phyloP scores from a whole-genome alignment of 2,888 invertebrate species.

The Chrysolina americana region DNA sequence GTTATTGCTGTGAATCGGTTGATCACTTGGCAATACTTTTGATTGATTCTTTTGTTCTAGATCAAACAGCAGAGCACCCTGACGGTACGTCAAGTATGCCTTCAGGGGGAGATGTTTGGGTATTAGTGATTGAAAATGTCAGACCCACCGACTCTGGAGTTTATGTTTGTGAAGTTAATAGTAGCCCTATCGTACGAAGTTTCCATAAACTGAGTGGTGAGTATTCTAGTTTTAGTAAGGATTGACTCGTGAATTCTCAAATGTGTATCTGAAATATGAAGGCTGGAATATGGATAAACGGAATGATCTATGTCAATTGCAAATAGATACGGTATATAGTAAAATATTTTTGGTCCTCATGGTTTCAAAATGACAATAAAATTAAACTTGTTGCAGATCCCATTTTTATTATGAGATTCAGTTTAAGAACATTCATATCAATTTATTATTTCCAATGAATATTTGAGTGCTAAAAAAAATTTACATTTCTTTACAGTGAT shows the following conservation, averaged over 20 bases:
- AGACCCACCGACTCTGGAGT: constrained; percentile 82
- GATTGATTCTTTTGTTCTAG: constrained; percentile 22
- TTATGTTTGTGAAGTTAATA: constrained; percentile 88
- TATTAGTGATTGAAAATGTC: constrained; percentile 82
- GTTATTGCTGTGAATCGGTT: too few species aligned
- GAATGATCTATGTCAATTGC: too few species aligned
- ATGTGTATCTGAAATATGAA: constrained; percentile 17
- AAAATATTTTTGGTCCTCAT: too few species aligned
- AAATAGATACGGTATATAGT: too few species aligned
- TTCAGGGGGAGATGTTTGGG: constrained; percentile 88
- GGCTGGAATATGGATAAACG: not conserved
- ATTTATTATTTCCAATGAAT: too few species aligned
- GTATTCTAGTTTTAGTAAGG: constrained; percentile 52
- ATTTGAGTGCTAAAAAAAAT: too few species aligned
- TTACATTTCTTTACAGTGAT: constrained; percentile 71
- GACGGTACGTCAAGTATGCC: constrained; percentile 58
- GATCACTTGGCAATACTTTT: too few species aligned
- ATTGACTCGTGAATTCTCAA: too few species aligned
- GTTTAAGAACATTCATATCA: too few species aligned
- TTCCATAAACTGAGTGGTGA: constrained; percentile 85
- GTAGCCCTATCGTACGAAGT: constrained; percentile 83
- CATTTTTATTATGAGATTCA: too few species aligned
- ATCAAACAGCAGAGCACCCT: constrained; percentile 26
- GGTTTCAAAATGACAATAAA: too few species aligned
- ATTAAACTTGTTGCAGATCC: too few species aligned